These are phyloP conservation scores for Ciconia nigra DNA, from an alignment of 2,797 vertebrate species.

Conservation along the genomic window DNA sequence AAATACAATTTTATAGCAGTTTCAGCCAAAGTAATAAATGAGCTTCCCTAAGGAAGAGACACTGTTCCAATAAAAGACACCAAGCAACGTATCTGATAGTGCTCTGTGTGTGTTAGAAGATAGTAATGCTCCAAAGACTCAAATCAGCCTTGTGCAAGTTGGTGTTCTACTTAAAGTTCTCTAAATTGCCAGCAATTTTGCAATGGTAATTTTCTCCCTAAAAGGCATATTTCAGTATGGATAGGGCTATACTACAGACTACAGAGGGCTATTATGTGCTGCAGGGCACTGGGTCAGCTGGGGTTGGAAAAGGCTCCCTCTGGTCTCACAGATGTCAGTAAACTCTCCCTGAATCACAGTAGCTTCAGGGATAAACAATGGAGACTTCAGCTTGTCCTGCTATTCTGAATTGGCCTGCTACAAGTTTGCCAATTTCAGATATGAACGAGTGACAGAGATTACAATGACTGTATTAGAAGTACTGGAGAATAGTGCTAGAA, in stretches of 20 bases:
- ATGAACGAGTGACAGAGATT: neutral
- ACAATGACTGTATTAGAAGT: neutral
- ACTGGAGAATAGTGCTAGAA: neutral
- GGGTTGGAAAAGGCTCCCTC: constrained; percentile 1
- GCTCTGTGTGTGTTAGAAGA: neutral
- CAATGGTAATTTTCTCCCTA: neutral
- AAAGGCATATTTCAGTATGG: neutral
- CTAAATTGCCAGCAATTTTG: neutral
- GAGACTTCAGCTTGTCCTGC: neutral
- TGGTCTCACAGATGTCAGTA: constrained; percentile 17
- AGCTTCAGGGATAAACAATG: constrained; percentile 53
- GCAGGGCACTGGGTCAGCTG: neutral
- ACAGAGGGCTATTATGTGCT: neutral
- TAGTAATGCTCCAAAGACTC: neutral
- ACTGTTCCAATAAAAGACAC: neutral
- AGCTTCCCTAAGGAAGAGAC: neutral
- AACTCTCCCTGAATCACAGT: neutral
- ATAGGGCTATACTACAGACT: neutral
- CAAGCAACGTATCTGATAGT: neutral
- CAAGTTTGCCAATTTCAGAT: neutral
- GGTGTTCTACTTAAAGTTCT: neutral
- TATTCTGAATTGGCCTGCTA: neutral
- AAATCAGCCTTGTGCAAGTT: neutral
- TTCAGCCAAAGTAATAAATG: constrained; percentile 1
- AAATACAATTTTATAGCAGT: constrained; percentile 1